Conservation (phyloP, 2,888 invertebrate genomes). For the Tenthredo livida region DNA sequence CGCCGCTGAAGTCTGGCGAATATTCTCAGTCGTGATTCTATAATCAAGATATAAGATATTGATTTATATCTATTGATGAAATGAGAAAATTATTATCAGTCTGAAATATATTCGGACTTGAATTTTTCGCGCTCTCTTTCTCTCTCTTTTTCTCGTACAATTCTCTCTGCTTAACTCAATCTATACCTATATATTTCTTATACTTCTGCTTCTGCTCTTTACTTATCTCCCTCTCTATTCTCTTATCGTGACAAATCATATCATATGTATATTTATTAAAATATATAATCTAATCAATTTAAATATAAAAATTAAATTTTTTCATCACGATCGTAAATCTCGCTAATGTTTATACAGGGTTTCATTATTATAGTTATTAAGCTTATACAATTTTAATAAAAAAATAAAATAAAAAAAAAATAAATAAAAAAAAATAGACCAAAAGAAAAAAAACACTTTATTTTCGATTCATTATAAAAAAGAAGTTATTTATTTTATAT, state of each 20-base stretch:
- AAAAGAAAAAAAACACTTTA: neutral
- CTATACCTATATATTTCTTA: neutral
- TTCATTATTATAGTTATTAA: conserved; percentile 18
- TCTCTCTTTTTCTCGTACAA: conserved; percentile 3
- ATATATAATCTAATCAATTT: conserved; percentile 9
- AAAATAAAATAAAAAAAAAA: neutral
- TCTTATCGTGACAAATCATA: conserved; percentile 3
- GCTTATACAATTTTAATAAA: neutral
- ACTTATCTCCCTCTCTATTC: neutral
- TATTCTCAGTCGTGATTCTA: neutral
- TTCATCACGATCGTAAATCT: neutral
- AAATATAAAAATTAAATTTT: neutral
- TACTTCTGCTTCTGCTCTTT: neutral
- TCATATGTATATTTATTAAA: neutral
- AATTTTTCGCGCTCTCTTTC: neutral
- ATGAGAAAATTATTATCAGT: neutral
- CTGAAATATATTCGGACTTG: neutral
- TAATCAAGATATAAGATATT: neutral
- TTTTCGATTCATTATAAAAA: neutral
- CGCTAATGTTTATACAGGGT: conserved; percentile 13
- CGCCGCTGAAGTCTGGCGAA: neutral
- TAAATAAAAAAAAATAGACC: too few species aligned
- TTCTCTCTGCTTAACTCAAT: neutral
- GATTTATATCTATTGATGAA: neutral
- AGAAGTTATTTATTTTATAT: neutral